Evolutionary conservation across 37 sponge, comb jelly and placozoan genomes (phyloP).

Genomic region (Corticium candelabrum): DNA sequence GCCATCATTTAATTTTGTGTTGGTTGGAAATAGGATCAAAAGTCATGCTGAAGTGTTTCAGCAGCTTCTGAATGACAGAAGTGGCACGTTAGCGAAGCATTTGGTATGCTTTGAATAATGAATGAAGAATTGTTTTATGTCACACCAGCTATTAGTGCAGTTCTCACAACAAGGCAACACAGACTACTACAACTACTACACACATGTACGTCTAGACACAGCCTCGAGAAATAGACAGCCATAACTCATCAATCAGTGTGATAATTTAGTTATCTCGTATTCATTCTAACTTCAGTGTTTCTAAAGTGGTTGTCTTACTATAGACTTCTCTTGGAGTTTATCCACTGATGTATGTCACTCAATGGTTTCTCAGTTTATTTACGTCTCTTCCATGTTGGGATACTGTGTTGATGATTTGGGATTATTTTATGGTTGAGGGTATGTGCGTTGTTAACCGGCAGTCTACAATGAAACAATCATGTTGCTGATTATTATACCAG

Average conservation of each 20-base stretch:
- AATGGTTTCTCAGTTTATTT: conserved; percentile 58
- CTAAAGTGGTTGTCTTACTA: neutral
- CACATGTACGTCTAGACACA: too few relatives aligned
- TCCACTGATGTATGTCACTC: conserved; percentile 49
- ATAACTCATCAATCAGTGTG: too few relatives aligned
- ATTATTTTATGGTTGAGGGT: conserved; percentile 45
- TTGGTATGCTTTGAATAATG: neutral
- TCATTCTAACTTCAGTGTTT: too few relatives aligned
- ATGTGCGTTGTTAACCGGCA: too few relatives aligned
- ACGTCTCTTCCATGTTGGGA: conserved; percentile 56
- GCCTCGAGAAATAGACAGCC: too few relatives aligned
- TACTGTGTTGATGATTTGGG: conserved; percentile 50
- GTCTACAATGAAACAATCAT: too few relatives aligned
- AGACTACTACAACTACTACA: too few relatives aligned
- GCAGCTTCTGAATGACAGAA: neutral
- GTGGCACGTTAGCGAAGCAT: neutral
- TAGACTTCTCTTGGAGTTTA: conserved; percentile 39
- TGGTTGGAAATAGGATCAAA: neutral
- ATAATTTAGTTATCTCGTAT: too few relatives aligned
- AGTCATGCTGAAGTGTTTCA: neutral
- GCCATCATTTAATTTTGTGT: too few relatives aligned
- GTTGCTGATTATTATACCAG: too few relatives aligned
- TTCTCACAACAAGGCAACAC: too few relatives aligned
- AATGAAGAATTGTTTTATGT: neutral
- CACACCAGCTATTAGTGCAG: neutral